Evolutionary conservation across 53 echinoderm and acorn worm genomes (phyloP).

Genomic region (Astropecten irregularis): DNA sequence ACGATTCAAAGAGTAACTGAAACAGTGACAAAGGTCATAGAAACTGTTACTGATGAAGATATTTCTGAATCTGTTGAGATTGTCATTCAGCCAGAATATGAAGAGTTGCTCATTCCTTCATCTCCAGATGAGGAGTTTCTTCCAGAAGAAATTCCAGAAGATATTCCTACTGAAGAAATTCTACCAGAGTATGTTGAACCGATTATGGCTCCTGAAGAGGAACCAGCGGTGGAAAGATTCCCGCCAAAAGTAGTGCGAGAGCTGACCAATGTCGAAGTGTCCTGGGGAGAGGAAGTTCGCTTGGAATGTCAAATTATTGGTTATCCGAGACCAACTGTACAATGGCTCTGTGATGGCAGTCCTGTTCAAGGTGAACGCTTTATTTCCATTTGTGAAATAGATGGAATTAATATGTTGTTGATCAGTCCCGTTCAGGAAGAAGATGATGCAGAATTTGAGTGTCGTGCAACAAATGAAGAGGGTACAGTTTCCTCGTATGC

Average conservation of each 20-base stretch:
- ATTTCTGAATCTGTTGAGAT: conserved; percentile 37
- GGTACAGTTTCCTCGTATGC: conserved; percentile 91
- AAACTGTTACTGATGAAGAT: conserved; percentile 42
- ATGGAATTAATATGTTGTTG: conserved; percentile 80
- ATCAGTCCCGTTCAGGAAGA: conserved; percentile 80
- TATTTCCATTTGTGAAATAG: conserved; percentile 65
- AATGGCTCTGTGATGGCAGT: conserved; percentile 74
- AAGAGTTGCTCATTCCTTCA: conserved; percentile 25
- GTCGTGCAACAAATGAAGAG: conserved; percentile 81
- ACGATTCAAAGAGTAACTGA: conserved; percentile 29
- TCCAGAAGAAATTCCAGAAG: conserved; percentile 46
- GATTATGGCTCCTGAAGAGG: conserved; percentile 6
- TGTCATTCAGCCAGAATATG: conserved; percentile 40
- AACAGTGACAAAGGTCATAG: conserved; percentile 27
- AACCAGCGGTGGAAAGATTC: conserved; percentile 1
- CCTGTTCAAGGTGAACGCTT: conserved; percentile 76
- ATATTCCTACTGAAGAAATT: neutral
- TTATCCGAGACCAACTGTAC: conserved; percentile 72
- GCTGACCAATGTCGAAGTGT: conserved; percentile 70
- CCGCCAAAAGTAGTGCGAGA: conserved; percentile 73
- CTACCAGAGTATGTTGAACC: conserved; percentile 21
- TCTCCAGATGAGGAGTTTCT: conserved; percentile 29
- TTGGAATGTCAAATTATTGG: conserved; percentile 82
- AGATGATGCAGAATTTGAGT: conserved; percentile 93
- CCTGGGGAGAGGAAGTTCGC: conserved; percentile 66